Percentiles rank a stretch among this genome's conserved stretches.
Evolutionary conservation across 2,888 invertebrate species (phyloP).

Genomic region (Noctua fimbriata): DNA sequence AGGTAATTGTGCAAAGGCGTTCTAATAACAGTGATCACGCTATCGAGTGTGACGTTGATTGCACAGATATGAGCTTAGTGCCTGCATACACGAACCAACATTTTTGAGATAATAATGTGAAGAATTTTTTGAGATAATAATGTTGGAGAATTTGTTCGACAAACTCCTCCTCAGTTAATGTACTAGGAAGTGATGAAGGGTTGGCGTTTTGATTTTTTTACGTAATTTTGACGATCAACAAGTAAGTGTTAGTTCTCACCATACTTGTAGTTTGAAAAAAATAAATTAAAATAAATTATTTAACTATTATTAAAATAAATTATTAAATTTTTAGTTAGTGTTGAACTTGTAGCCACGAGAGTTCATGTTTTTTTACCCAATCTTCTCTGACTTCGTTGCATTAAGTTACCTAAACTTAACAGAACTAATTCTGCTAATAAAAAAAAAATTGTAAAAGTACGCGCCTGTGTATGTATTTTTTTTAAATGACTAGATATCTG

Average conservation of each 20-base stretch:
- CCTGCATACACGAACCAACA: constrained; percentile 31
- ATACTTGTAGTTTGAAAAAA: no score
- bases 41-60: constrained; percentile 69
- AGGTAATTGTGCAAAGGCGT: constrained; percentile 68
- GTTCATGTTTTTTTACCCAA: background rate
- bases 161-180: background rate
- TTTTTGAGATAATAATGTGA: background rate
- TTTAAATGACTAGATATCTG: background rate
- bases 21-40: constrained; percentile 74
- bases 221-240: background rate
- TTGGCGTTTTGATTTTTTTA: background rate
- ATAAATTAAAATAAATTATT: no score
- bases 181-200: background rate
- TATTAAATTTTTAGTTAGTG: background rate
- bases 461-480: background rate
- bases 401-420: background rate
- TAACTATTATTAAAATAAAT: no score
- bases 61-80: constrained; percentile 55
- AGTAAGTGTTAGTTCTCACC: background rate
- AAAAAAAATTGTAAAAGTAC: background rate
- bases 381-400: background rate
- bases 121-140: background rate
- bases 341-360: background rate
- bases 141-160: background rate
- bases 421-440: background rate